Evolutionary conservation across 2,113 vertebrate species (phyloP), one percentile per base, ranked within the genome.

Genomic region (Microtus richardsoni): DNA sequence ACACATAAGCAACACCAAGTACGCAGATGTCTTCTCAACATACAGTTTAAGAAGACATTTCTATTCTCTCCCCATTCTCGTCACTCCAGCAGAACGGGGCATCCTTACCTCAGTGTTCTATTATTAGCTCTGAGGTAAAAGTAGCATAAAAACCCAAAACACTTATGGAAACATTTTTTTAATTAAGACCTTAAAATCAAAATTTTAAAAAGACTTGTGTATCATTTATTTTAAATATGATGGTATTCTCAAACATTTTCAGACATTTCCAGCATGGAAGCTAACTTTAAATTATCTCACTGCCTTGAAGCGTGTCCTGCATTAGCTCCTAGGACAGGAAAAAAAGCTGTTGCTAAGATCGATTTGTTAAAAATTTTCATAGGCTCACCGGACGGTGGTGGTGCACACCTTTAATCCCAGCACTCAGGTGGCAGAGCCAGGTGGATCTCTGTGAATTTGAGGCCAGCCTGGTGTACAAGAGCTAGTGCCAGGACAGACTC

Each of bases 151-250:
- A 21, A 85, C 52, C 70, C 19, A 60, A 19, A 44, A 88, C 5
- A 52, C 62, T 89, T 49, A 58, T 36, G 24, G 71, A 64, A 85
- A 83, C 80, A 30, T 4, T 39, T 88, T 88, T 94, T 95, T 89
- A 93, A 95, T 94, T 88, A 88, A 86, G 74, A 87, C 88, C 79
- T 90, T 87, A 89, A 92, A 96, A 74, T 36, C 87, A 22, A 77
- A 60, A 8, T 74, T 84, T 68, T 68, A 3, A 36, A 91, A 86
- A 77, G 26, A 73, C 77, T 94, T 74, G 44, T 21, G 36, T 52
- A 95, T 49, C 64, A 36, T 73, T 64, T 87, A 87, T 73, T 93
- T 95, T 82, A 92, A 96, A 24, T 78, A 79, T 88, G 83, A 85
- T 44, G 80, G 44, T 60, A 92, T 78, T 71, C 66, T 88, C 66